A percentile compares a stretch with the other conserved stretches of the same genome.
Conservation (phyloP, 2,113 vertebrate genomes). For the Mesitornis unicolor region DNA sequence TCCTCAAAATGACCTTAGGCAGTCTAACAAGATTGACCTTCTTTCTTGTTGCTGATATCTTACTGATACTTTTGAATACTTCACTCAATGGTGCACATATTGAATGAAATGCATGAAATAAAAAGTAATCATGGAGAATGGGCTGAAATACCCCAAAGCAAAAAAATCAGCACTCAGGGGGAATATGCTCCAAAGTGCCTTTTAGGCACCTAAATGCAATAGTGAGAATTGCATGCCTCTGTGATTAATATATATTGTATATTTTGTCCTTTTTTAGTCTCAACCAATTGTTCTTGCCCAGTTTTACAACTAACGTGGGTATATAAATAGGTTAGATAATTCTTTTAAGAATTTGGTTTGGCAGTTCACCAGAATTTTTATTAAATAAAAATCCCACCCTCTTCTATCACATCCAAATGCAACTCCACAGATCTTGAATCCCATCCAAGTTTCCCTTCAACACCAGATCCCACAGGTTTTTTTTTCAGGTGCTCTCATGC, state of each 20-base stretch:
- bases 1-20: background rate
- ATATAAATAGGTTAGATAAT: background rate
- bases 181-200: background rate
- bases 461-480: rapidly evolving
- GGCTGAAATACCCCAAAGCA: background rate
- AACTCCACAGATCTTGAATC: background rate
- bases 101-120: background rate
- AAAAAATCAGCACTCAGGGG: background rate
- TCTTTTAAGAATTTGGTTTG: background rate
- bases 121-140: background rate
- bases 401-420: background rate
- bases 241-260: background rate
- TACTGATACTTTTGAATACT: background rate
- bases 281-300: background rate
- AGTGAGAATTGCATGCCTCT: background rate
- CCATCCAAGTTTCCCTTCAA: background rate
- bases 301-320: background rate
- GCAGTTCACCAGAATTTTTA: background rate
- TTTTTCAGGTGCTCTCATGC: background rate
- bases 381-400: background rate
- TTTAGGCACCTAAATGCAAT: background rate
- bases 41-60: background rate
- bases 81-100: background rate
- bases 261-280: background rate
- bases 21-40: background rate